Percentiles rank a stretch among this genome's conserved stretches.
Conservation (phyloP, 2,113 vertebrate genomes). For the Mus musculus region GRCm39 chr6:83781501-83782000, state of each 20-base stretch:
- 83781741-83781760: background rate
- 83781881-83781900: too few relatives aligned
- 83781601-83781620: background rate
- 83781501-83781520: constrained; percentile 20
- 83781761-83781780: background rate
- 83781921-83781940: too few relatives aligned
- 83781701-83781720: background rate
- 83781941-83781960: too few relatives aligned
- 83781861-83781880: too few relatives aligned
- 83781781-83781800: background rate
- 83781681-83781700: background rate
- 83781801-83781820: too few relatives aligned
- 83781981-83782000: background rate
- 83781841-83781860: too few relatives aligned
- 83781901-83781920: too few relatives aligned
- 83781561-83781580: constrained; percentile 26
- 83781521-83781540: background rate
- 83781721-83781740: background rate
- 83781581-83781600: background rate
- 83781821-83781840: too few relatives aligned
- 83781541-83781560: background rate
- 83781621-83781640: background rate
- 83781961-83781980: background rate
- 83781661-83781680: background rate
- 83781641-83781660: background rate